Base-by-base conservation (phyloP, 2,797 vertebrate genomes). In the Arvicola amphibius region DNA sequence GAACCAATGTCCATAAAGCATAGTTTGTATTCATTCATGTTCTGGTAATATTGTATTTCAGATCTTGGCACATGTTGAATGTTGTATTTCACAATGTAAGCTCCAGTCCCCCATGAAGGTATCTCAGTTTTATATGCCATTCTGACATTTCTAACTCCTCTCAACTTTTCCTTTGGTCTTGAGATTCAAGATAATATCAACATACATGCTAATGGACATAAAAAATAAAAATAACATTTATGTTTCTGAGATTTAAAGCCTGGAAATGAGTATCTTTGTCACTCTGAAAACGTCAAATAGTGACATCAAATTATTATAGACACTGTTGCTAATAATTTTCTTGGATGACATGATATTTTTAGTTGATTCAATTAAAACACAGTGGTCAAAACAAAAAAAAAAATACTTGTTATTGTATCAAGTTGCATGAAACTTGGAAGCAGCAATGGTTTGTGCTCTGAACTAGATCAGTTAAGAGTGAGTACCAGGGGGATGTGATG, bases 101-200 rank as follows among this genome's bases (percentile, higher is more conserved):
- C 14, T 89, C 37, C 59, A 56, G 40, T 7, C 0, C 43, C 1
- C 2, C 5, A 53, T 88, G 34, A 89, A 53, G 59, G 1, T 34
- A 1, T 16, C 61, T 77, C 91, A 73, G 4, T 16, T 81, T 73
- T 92, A 74, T 46, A 56, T 65, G 4, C 0, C 23, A 74, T 88
- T 86, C 61, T 88, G 16, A 73, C 56, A 78, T 85, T 88, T 96
- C n/a, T 77, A 34, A 6, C 56, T n/a, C 29, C 4, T 65, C 19
- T 61, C 25, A 34, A 25, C 1, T 29, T 25, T 74, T 34, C 9
- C 67, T 90, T 73, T 78, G 51, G 69, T 46, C 12, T 37, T 92
- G 51, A 91, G 79, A 91, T 88, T 92, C 21, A 91, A 1, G 63
- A 74, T 51, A 19, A 73, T 37, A 29, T 89, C 81, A 94, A 84